A percentile compares a stretch with the other conserved stretches of the same genome.
These are phyloP conservation scores for Didymodactylos carnosus DNA, from an alignment of 2,888 invertebrate genomes.

Conservation along the genomic window DNA sequence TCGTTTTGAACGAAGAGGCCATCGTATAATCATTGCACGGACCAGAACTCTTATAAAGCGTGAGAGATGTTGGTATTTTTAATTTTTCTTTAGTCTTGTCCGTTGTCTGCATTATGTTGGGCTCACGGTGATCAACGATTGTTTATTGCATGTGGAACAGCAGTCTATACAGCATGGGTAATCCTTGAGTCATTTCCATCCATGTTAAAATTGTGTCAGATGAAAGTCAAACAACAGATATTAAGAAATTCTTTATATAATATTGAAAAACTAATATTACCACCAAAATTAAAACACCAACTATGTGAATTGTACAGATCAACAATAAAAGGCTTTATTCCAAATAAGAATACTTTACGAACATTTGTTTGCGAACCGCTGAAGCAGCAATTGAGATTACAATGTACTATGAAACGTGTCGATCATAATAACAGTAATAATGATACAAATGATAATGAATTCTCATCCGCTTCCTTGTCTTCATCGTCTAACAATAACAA, in stretches of 20 bases:
- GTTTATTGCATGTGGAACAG: neutral
- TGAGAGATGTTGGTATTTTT: too few relatives aligned
- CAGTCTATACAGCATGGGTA: neutral
- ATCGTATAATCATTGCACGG: too few relatives aligned
- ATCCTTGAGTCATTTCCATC: neutral
- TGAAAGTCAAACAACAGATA: neutral
- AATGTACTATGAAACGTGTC: slow-evolving; percentile 90
- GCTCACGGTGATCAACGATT: neutral
- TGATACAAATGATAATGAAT: too few relatives aligned
- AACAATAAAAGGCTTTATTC: slow-evolving; percentile 84
- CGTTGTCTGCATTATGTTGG: neutral
- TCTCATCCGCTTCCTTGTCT: too few relatives aligned
- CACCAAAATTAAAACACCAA: slow-evolving; percentile 47
- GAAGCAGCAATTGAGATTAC: slow-evolving; percentile 58
- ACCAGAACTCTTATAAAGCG: too few relatives aligned
- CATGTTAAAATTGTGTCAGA: neutral
- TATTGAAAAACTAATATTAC: slow-evolving; percentile 58
- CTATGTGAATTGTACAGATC: slow-evolving; percentile 39
- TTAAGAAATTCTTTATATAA: neutral
- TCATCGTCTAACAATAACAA: neutral
- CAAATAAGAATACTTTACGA: slow-evolving; percentile 64
- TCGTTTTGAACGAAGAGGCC: too few relatives aligned
- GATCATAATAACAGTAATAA: slow-evolving; percentile 48
- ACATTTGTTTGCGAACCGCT: slow-evolving; percentile 84
- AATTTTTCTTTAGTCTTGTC: neutral